Base-by-base conservation (phyloP, 2,888 invertebrate species). In the Abrostola tripartita region DNA sequence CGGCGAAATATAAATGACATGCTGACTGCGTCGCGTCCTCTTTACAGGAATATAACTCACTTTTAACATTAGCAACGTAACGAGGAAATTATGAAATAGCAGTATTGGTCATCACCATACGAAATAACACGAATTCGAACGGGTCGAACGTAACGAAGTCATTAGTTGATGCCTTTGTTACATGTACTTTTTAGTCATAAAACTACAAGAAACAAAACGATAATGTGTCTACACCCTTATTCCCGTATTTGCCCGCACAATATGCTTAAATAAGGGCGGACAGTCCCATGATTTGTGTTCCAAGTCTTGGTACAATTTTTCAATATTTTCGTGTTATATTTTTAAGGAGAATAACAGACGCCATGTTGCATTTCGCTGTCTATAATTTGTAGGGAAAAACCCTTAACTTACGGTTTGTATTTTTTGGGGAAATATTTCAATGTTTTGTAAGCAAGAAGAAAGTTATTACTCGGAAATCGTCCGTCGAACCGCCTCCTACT, bases 261-360 rank as follows among this genome's bases (percentile, higher is more conserved):
- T 68, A 71, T 58, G 52, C 54, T 59, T 37, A 64, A 64, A 74
- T 74, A 57, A 69, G 59, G 64, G 59, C 9, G 71, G 64, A 64
- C 74, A 64, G 50, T 53, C 10, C 9, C 38, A 69, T 74, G 74
- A 74, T 64, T 74, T 74, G 71, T 71, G 47, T 47, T 0, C 49
- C 54, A 56, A 64, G 52, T 63, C 41, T 40, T 42, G 64, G 53
- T 57, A 68, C 14, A 36, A 50, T 58, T 53, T 74, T 52, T 37
- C 12, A 14, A 24, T 9, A 51, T 24, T 64, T 51, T 53, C 56
- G 50, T 44, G 9, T 44, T 47, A 37, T 40, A 63, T 60, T 38
- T 68, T 65, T 53, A 59, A 58, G 35, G 5, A 42, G 42, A 69
- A 50, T 59, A 44, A 37, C 52, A 50, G 10, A 8, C 6, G 59